Base-by-base conservation (phyloP, 2,113 vertebrate species). In the Thalassarche chlororhynchos region DNA sequence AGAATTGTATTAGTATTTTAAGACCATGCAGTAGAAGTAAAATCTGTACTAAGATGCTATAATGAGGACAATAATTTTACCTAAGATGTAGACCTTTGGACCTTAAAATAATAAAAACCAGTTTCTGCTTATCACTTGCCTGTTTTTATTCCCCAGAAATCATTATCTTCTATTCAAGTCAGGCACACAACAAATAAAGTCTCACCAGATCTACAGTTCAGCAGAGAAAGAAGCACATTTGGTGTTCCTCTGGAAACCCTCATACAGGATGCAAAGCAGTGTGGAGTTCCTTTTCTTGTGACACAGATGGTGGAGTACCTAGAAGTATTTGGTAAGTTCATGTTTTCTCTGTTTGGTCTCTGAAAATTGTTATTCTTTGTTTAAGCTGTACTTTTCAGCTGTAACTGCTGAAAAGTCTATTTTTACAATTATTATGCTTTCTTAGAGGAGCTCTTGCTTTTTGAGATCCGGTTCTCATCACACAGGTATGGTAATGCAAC, bases 261-360 rank as follows among this genome's bases (percentile, higher is more conserved):
- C 23, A 58, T 66, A 7, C 57, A 96, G 86, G 83, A 86, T 87
- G 83, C 93, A 86, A 57, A 85, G 4, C 72, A 65, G 34, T 61
- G 93, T 94, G 69, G 89, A 26, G 78, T 99, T 72, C 99, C 98
- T 25, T 88, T 95, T 57, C 93, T 98, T 40, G 92, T 99, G 28
- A 89, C 84, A 86, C 93, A 98, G 80, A 98, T 98, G 97, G 98
- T 99, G 80, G 98, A 98, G 66, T 99, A 98, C 92, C 96, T 99
- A 40, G 98, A 98, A 86, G 90, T 70, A 12, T 97, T 98, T 64
- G 99, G 99, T 98, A 96, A 96, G 58, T 42, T 74, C 3, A 1
- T 16, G 5, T 71, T 90, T 87, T 82, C 29, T 38, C 23, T 80
- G 10, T 25, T 77, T 0, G 0, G 19, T n/a, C 44, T 84, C 54